Conservation (phyloP, 2,113 vertebrate genomes). For the Archilochus colubris region DNA sequence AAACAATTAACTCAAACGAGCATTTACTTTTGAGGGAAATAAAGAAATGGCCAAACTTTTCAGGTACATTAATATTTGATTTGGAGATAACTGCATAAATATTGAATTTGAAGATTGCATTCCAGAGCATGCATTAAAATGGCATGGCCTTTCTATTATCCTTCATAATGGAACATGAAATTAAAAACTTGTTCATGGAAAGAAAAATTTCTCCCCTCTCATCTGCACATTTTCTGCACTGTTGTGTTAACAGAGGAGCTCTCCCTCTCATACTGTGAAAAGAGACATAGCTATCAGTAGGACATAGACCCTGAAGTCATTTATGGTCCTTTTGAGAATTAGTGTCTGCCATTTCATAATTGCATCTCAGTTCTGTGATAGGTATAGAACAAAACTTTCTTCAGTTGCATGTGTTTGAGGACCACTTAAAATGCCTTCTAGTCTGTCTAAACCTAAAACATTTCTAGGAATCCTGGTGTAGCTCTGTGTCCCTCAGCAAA, state of each 20-base stretch:
- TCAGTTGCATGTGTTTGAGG: neutral
- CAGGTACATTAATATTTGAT: slow-evolving; percentile 77
- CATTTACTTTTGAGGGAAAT: slow-evolving; percentile 62
- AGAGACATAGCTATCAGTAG: neutral
- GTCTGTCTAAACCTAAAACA: neutral
- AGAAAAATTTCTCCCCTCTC: slow-evolving; percentile 24
- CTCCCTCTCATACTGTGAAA: neutral
- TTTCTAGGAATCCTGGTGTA: neutral
- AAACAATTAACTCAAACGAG: slow-evolving; percentile 65
- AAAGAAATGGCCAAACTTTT: slow-evolving; percentile 71
- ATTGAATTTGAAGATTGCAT: slow-evolving; percentile 75
- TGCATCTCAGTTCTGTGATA: neutral
- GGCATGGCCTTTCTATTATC: slow-evolving; percentile 72
- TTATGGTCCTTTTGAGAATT: slow-evolving; percentile 43
- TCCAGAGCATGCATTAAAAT: slow-evolving; percentile 77
- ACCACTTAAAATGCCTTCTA: neutral
- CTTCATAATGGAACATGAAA: slow-evolving; percentile 73
- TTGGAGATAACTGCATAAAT: slow-evolving; percentile 77
- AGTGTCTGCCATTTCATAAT: slow-evolving; percentile 26
- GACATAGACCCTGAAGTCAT: slow-evolving; percentile 7
- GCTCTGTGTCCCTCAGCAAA: neutral
- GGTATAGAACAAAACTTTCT: neutral
- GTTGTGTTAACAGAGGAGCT: neutral
- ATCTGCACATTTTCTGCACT: neutral
- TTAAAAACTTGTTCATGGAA: slow-evolving; percentile 62